Evolutionary conservation across 2,797 vertebrate genomes (phyloP).

Genomic region (Tragopan temminckii): DNA sequence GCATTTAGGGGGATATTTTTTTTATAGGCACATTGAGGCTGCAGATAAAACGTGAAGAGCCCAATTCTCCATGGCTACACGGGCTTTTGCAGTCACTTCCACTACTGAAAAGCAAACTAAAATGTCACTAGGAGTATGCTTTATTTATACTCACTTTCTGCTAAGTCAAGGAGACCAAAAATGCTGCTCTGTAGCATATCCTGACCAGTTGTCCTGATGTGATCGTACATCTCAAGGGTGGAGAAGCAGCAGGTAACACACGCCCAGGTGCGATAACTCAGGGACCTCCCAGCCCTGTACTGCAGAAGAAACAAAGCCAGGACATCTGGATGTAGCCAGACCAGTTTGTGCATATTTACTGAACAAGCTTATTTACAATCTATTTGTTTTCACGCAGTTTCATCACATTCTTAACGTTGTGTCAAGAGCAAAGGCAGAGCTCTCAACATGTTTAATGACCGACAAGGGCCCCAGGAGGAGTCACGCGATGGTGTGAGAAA

Average conservation of each 20-base stretch:
- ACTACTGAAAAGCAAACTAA: not conserved
- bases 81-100: not conserved
- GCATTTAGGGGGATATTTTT: not conserved
- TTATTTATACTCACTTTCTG: not conserved
- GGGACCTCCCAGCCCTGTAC: not conserved
- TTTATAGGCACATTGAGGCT: not conserved
- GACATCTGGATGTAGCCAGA: constrained; percentile 9
- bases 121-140: not conserved
- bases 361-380: constrained; percentile 7
- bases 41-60: not conserved
- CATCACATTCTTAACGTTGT: not conserved
- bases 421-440: constrained; percentile 38
- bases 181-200: not conserved
- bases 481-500: rapidly evolving
- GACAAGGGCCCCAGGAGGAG: not conserved
- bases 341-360: constrained; percentile 13
- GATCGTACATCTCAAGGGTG: not conserved
- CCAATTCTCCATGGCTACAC: not conserved
- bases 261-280: not conserved
- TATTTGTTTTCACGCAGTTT: constrained; percentile 33
- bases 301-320: not conserved
- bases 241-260: not conserved
- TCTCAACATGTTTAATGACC: not conserved
- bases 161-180: not conserved
- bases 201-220: not conserved